These are phyloP conservation scores for Arrhamphus sclerolepis DNA, from an alignment of 2,797 vertebrate genomes.

Conservation along the genomic window DNA sequence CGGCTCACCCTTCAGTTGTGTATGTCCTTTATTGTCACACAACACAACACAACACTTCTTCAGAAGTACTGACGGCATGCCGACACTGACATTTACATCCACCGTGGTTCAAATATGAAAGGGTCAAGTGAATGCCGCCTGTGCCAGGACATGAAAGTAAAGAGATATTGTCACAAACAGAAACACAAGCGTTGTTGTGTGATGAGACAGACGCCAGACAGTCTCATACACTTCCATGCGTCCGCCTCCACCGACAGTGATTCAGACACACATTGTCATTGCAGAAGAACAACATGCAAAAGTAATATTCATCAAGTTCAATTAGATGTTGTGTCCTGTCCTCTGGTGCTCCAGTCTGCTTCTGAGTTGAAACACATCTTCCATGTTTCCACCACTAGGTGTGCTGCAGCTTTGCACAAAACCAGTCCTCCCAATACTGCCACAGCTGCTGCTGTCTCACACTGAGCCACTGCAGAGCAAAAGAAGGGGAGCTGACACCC, in stretches of 20 bases:
- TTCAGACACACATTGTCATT: slow-evolving; percentile 29
- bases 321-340: slow-evolving; percentile 46
- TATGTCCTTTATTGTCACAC: slow-evolving; percentile 61
- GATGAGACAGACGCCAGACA: slow-evolving; percentile 37
- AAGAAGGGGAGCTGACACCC: slow-evolving; percentile 63
- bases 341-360: slow-evolving; percentile 40
- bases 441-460: slow-evolving; percentile 62
- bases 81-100: slow-evolving; percentile 72
- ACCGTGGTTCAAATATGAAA: slow-evolving; percentile 41
- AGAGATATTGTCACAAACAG: slow-evolving; percentile 27
- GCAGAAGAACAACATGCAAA: slow-evolving; percentile 46
- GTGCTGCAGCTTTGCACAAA: slow-evolving; percentile 75
- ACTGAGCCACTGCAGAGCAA: slow-evolving; percentile 36
- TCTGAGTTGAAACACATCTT: slow-evolving; percentile 16
- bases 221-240: slow-evolving; percentile 20
- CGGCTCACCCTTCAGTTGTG: slow-evolving; percentile 34
- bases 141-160: slow-evolving; percentile 16
- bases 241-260: slow-evolving; percentile 7
- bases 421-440: slow-evolving; percentile 36
- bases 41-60: slow-evolving; percentile 58
- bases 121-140: slow-evolving; percentile 37
- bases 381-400: slow-evolving; percentile 61
- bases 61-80: slow-evolving; percentile 34
- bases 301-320: slow-evolving; percentile 19
- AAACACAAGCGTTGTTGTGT: slow-evolving; percentile 29